A percentile compares a stretch with the other conserved stretches of the same genome.
Conservation (phyloP, 1,140 invertebrate genomes). For the Apis laboriosa region DNA sequence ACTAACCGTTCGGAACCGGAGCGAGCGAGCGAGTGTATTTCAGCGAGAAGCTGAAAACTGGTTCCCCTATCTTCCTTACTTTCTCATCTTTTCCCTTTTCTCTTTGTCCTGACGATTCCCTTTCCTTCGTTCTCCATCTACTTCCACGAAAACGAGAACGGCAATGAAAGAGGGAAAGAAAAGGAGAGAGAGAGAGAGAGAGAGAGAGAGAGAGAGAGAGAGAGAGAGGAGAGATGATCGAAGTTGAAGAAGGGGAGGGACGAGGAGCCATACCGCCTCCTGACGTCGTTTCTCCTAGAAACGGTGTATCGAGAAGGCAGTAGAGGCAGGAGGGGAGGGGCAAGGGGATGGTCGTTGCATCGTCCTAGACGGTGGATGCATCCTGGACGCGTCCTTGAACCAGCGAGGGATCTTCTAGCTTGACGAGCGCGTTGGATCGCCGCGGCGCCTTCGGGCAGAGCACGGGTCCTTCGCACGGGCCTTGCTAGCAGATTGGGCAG, state of each 20-base stretch:
- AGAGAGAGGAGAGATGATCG: not conserved
- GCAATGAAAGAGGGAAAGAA: not conserved
- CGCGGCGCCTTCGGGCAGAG: conserved; percentile 32
- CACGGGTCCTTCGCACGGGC: conserved; percentile 66
- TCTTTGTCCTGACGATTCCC: conserved; percentile 33
- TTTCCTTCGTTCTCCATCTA: conserved; percentile 1
- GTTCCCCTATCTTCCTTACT: conserved; percentile 58
- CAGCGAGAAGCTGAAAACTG: conserved; percentile 62
- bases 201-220: not conserved
- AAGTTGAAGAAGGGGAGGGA: no score
- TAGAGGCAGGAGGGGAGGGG: not conserved
- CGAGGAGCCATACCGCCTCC: no score
- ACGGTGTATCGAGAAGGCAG: not conserved
- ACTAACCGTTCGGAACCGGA: conserved; percentile 14
- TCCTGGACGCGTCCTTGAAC: conserved; percentile 24
- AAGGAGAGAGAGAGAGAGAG: not conserved
- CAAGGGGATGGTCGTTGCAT: not conserved
- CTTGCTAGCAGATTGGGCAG: conserved; percentile 77
- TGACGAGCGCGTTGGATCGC: not conserved
- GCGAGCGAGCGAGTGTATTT: conserved; percentile 53
- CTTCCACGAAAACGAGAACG: not conserved
- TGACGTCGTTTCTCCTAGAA: not conserved
- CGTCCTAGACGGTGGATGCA: not conserved
- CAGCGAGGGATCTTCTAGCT: conserved; percentile 14
- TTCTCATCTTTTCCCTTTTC: conserved; percentile 54